Base-by-base conservation (phyloP, 1,140 invertebrate species). In the Lepidotrigona ventralis region DNA sequence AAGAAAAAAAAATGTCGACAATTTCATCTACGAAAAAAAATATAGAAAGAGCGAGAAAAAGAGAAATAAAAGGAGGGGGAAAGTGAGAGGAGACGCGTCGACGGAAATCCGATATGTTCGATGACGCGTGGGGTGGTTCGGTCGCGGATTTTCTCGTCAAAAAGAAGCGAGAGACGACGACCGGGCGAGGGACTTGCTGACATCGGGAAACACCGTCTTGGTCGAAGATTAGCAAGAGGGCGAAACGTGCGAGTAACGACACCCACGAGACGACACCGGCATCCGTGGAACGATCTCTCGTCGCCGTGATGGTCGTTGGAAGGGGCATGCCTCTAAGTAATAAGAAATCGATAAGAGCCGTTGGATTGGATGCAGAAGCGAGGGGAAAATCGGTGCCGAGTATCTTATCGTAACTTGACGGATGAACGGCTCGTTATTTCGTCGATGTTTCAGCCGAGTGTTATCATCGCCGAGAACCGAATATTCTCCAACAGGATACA, bases 321-420 rank as follows among this genome's bases (percentile, higher is more conserved):
- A 23, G 70, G 39, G 29, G 70, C 51, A 58, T 46, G 66, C 68
- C 70, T 76, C 53, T 76, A 66, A 77, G 85, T 87, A 88, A 88
- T 87, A 88, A 87, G 82, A 86, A 88, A 88, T 88, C 86, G 86
- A 87, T 88, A 78, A 85, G 77, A 81, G 70, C 73, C 66, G 70
- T 46, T 68, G 39, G 82, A 88, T 88, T 78, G 68, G 86, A 63
- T 83, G 84, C 76, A 76, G 78, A 86, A 77, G 33, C 73, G 72
- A 63, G 53, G 58, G 81, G 56, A 86, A 86, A 79, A 86, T 87
- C 85, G 68, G 64, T 53, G 68, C 53, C 58, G 63, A 87, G 85
- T 84, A 77, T 86, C 76, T 87, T 81, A 74, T 83, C 72, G 68
- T 46, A 53, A 33, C 58, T 79, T 51, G 73, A 75, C n/a, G 33